Evolutionary conservation across 2,113 vertebrate genomes (phyloP).

Genomic region (Rattus norvegicus): GRCr8 NC_086022.1:127732001-127732500

Average conservation of each 20-base stretch:
- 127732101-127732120: background rate
- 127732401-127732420: background rate
- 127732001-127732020: background rate
- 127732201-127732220: background rate
- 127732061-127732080: background rate
- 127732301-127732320: background rate
- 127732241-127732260: too few species aligned
- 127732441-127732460: background rate
- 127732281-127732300: background rate
- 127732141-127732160: background rate
- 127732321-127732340: background rate
- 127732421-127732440: background rate
- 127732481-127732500: conserved; percentile 13
- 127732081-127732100: background rate
- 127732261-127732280: background rate
- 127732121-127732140: background rate
- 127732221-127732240: background rate
- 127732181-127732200: background rate
- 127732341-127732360: too few species aligned
- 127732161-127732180: background rate
- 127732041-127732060: background rate
- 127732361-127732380: background rate
- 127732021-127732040: background rate
- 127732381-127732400: background rate
- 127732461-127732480: background rate